A percentile compares a stretch with the other conserved stretches of the same genome.
Conservation (phyloP, 2,888 invertebrate species). For the Cactoblastis cactorum region DNA sequence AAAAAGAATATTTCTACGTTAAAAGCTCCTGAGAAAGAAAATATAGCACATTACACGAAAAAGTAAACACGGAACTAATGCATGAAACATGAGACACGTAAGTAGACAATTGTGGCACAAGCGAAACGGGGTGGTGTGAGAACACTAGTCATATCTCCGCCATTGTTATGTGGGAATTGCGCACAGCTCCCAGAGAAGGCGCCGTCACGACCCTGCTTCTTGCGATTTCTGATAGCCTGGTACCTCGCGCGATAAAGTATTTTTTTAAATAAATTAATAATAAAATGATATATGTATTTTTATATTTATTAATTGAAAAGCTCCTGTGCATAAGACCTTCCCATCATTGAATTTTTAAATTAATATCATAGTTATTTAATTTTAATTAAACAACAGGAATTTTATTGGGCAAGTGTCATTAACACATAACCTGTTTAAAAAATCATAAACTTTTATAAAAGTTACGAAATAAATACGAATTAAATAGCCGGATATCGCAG, state of each 20-base stretch:
- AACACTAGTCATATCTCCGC: slow-evolving; percentile 26
- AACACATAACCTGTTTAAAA: not conserved
- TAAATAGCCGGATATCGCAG: not conserved
- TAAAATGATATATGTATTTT: too few species aligned
- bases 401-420: not conserved
- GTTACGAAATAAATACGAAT: not conserved
- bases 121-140: slow-evolving; percentile 33
- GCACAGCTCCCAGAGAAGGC: slow-evolving; percentile 31
- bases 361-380: not conserved
- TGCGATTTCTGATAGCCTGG: slow-evolving; percentile 30
- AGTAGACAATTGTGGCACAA: slow-evolving; percentile 37
- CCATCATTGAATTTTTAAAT: too few species aligned
- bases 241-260: not conserved
- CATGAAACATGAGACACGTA: slow-evolving; percentile 32
- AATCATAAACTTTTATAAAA: too few species aligned
- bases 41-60: not conserved
- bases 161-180: slow-evolving; percentile 41
- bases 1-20: too few species aligned
- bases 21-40: not conserved
- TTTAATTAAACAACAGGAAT: slow-evolving; percentile 5
- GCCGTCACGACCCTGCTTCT: slow-evolving; percentile 33
- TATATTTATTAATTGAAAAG: too few species aligned
- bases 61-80: slow-evolving; percentile 41
- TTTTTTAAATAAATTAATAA: not conserved
- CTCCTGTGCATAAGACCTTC: too few species aligned